Conservation (phyloP, 2,113 vertebrate genomes). For the Sula dactylatra region DNA sequence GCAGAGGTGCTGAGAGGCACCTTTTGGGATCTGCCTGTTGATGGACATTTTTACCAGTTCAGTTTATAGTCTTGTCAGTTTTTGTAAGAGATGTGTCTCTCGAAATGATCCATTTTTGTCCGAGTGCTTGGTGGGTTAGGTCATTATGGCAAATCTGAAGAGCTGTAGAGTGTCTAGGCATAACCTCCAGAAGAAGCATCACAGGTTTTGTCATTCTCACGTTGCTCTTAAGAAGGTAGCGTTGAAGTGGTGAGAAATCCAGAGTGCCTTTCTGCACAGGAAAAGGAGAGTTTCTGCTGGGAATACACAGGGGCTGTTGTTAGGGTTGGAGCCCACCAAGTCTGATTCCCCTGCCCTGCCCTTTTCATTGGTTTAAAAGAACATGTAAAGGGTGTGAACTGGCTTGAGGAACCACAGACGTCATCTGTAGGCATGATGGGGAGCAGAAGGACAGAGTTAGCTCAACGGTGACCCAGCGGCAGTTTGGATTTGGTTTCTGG, state of each 20-base stretch:
- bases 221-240: background rate
- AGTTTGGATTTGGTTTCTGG: background rate
- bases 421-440: too few species aligned
- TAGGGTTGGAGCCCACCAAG: background rate
- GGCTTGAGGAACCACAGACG: background rate
- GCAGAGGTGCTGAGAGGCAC: background rate
- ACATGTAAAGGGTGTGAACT: background rate
- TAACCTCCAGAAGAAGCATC: background rate
- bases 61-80: background rate
- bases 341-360: background rate
- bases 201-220: background rate
- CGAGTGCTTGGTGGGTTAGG: background rate
- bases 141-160: background rate
- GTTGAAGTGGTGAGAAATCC: background rate
- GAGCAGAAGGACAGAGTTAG: background rate
- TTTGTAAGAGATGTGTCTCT: background rate
- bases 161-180: background rate
- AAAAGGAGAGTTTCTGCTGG: background rate
- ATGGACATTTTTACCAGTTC: background rate
- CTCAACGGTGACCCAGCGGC: background rate
- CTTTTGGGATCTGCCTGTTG: background rate
- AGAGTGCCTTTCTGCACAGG: background rate
- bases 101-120: background rate
- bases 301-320: background rate
- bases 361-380: background rate